Conservation (phyloP, 2,113 vertebrate species). For the Daphoenositta chrysoptera region DNA sequence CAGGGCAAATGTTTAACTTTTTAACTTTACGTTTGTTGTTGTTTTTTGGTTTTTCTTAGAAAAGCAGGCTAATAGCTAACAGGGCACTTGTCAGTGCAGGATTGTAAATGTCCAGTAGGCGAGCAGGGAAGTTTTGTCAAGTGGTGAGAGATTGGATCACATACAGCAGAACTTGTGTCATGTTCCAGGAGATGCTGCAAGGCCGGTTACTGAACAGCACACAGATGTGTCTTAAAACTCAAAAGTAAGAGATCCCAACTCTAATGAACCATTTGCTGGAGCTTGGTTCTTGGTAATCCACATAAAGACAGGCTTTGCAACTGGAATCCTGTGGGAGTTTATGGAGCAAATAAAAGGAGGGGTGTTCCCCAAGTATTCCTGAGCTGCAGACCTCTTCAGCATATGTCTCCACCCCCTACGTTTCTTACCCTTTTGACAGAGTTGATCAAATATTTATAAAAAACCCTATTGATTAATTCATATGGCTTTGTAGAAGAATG, state of each 20-base stretch:
- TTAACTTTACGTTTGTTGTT: neutral
- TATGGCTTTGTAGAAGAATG: neutral
- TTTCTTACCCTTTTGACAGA: neutral
- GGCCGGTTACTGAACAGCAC: neutral
- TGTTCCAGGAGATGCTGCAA: neutral
- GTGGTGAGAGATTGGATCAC: neutral
- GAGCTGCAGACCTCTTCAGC: neutral
- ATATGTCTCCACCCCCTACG: neutral
- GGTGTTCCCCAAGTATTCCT: neutral
- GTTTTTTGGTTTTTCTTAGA: neutral
- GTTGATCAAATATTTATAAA: constrained; percentile 14
- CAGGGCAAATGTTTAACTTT: neutral
- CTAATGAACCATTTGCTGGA: neutral
- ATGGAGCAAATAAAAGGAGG: neutral
- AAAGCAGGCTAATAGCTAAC: neutral
- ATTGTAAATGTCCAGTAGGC: rapidly evolving
- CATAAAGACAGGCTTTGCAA: neutral
- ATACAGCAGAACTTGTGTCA: rapidly evolving
- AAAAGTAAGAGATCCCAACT: neutral
- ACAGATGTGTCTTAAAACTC: neutral
- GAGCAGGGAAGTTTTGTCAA: neutral
- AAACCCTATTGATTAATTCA: neutral
- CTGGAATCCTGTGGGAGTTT: neutral
- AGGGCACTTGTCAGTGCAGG: neutral
- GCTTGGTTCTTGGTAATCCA: neutral